These are phyloP conservation scores for Dorcus hopei DNA, from an alignment of 2,888 invertebrate genomes.

Conservation along the genomic window DNA sequence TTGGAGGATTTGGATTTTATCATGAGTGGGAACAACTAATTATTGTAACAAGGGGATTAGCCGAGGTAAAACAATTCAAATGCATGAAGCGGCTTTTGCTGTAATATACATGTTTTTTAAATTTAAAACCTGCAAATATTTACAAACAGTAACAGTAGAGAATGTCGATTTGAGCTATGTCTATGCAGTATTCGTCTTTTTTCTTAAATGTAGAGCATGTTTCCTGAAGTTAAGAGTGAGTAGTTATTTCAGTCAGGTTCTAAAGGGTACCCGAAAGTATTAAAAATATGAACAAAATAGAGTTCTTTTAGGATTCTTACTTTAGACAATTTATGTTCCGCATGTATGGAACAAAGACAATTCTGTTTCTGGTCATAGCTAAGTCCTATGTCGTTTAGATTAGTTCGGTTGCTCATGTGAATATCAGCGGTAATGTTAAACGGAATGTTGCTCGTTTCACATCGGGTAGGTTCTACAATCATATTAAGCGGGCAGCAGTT, in stretches of 20 bases:
- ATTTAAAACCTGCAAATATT: too few species aligned
- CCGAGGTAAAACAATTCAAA: too few species aligned
- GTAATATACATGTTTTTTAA: too few species aligned
- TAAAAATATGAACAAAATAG: neutral
- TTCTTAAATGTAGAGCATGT: constrained; percentile 25
- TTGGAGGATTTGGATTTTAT: too few species aligned
- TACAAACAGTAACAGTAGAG: too few species aligned
- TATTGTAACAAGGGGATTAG: too few species aligned
- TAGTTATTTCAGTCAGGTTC: constrained; percentile 23
- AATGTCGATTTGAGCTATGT: constrained; percentile 15
- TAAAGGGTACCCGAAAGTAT: constrained; percentile 20
- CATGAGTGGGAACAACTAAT: too few species aligned
- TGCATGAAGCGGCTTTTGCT: too few species aligned
- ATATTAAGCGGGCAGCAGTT: constrained; percentile 30
- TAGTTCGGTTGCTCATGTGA: constrained; percentile 28
- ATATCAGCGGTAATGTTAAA: constrained; percentile 23
- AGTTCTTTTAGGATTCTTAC: constrained; percentile 4
- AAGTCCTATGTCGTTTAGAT: constrained; percentile 28
- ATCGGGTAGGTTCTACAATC: constrained; percentile 18
- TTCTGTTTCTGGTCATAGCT: constrained; percentile 17
- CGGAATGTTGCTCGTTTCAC: constrained; percentile 5
- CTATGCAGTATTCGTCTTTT: constrained; percentile 32
- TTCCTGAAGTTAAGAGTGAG: constrained; percentile 26
- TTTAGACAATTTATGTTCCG: constrained; percentile 18
- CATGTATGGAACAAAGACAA: constrained; percentile 24